phyloP scores from a whole-genome alignment of 92 coral and sea anemone species.

The Phenganax subtilis region DNA sequence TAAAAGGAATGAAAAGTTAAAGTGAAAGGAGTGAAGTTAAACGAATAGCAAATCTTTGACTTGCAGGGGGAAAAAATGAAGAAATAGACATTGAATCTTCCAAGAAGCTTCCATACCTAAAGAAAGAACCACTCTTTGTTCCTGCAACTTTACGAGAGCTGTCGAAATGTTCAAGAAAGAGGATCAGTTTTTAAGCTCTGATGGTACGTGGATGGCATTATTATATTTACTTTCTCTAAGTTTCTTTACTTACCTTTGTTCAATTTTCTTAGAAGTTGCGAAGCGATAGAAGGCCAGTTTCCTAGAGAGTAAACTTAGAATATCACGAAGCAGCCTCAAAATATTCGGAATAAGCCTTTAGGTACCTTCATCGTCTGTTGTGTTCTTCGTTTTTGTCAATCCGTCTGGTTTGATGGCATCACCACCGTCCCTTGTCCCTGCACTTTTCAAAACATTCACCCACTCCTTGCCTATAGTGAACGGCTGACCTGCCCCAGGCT shows the following conservation, averaged over 20 bases:
- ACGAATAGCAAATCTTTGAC: background rate
- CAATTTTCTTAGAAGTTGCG: conserved; percentile 25
- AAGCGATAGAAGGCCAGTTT: conserved; percentile 34
- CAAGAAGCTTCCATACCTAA: conserved; percentile 11
- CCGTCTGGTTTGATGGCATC: background rate
- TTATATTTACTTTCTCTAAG: background rate
- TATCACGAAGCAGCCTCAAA: background rate
- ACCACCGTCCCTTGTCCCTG: background rate
- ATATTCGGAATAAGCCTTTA: background rate
- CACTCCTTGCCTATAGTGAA: conserved; percentile 34
- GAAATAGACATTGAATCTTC: too few species aligned
- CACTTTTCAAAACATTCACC: conserved; percentile 1
- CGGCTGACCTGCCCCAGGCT: conserved; percentile 25
- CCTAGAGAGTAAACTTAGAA: conserved; percentile 27
- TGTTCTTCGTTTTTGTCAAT: background rate
- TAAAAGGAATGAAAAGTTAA: background rate
- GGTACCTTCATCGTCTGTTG: background rate
- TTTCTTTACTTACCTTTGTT: conserved; percentile 25
- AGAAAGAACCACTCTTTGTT: conserved; percentile 23
- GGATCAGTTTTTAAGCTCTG: background rate
- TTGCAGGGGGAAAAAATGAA: background rate
- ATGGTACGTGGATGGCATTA: background rate
- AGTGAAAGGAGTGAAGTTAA: background rate
- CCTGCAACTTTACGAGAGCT: conserved; percentile 29
- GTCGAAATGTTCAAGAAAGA: background rate